phyloP scores from a whole-genome alignment of 2,113 vertebrate species.

The Chionis minor region DNA sequence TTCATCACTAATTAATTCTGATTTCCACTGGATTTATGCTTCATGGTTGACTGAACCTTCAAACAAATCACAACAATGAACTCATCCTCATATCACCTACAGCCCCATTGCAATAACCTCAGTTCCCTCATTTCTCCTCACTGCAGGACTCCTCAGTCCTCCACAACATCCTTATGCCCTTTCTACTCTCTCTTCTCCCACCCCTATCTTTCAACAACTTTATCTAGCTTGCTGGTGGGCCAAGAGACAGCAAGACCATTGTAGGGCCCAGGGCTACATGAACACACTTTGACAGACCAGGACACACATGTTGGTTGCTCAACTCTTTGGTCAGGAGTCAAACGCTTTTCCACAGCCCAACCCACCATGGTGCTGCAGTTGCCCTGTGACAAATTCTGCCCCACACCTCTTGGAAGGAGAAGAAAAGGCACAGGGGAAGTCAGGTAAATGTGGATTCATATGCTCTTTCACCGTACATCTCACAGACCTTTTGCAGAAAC shows the following conservation, averaged over 20 bases:
- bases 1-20: slow-evolving; percentile 11
- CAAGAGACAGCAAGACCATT: not conserved
- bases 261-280: not conserved
- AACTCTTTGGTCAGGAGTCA: not conserved
- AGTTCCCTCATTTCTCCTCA: not conserved
- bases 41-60: not conserved
- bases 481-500: not conserved
- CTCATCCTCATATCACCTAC: slow-evolving; percentile 1
- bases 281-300: not conserved
- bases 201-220: not conserved
- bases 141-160: not conserved
- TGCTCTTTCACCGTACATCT: not conserved
- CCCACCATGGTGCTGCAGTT: not conserved
- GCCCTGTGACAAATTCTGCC: not conserved
- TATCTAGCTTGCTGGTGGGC: not conserved
- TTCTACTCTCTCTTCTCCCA: not conserved
- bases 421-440: not conserved
- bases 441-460: not conserved
- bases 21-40: slow-evolving; percentile 17
- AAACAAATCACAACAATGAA: not conserved
- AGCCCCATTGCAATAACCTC: not conserved
- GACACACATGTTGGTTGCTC: not conserved
- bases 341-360: not conserved
- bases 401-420: not conserved
- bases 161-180: not conserved